Percentiles rank a stretch among this genome's conserved stretches.
Evolutionary conservation across 2,888 invertebrate species (phyloP).

Genomic region (Fabriciana adippe): DNA sequence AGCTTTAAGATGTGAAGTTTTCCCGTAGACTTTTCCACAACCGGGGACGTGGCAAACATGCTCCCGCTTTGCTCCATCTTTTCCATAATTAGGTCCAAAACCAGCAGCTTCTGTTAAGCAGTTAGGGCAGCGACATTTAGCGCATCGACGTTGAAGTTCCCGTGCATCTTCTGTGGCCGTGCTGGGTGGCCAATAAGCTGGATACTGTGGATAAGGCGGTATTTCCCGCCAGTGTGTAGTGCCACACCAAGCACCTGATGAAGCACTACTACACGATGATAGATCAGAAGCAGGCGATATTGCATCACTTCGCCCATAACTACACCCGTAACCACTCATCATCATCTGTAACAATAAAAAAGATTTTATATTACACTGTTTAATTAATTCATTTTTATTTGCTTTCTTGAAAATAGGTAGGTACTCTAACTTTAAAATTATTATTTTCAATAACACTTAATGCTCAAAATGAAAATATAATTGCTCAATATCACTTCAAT

Average conservation of each 20-base stretch:
- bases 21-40: slow-evolving; percentile 94
- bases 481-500: slow-evolving; percentile 19
- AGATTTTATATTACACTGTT: slow-evolving; percentile 6
- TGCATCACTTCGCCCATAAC: slow-evolving; percentile 78
- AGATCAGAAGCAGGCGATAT: slow-evolving; percentile 74
- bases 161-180: slow-evolving; percentile 71
- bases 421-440: background rate
- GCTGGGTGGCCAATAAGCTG: slow-evolving; percentile 75
- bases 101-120: slow-evolving; percentile 90
- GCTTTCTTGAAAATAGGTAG: too few species aligned
- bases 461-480: background rate
- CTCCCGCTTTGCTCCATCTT: slow-evolving; percentile 88
- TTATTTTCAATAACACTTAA: background rate
- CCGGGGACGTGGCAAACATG: slow-evolving; percentile 94
- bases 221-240: slow-evolving; percentile 66
- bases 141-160: slow-evolving; percentile 86
- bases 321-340: slow-evolving; percentile 72
- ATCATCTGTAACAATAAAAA: slow-evolving; percentile 65
- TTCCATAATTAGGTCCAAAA: slow-evolving; percentile 87
- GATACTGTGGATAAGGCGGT: slow-evolving; percentile 72
- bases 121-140: slow-evolving; percentile 91
- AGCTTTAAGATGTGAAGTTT: slow-evolving; percentile 96
- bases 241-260: slow-evolving; percentile 68
- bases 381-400: background rate
- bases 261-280: slow-evolving; percentile 74